Evolutionary conservation across 2,888 invertebrate genomes (phyloP).

Genomic region (Yponomeuta sedellus): DNA sequence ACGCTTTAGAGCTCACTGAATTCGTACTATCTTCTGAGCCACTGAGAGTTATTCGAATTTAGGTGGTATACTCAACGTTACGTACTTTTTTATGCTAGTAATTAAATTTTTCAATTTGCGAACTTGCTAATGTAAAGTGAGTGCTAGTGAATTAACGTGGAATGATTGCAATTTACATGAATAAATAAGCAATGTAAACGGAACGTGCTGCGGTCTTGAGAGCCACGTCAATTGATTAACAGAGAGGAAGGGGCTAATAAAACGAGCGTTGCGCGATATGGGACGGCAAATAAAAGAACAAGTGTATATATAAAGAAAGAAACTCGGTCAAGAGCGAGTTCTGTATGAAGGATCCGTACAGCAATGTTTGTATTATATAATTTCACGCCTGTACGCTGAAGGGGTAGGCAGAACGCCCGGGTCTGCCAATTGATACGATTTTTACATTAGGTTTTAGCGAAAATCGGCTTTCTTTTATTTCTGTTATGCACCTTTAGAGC

Average conservation of each 20-base stretch:
- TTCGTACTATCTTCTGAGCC: conserved; percentile 24
- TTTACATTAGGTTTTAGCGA: too few relatives aligned
- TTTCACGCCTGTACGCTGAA: too few relatives aligned
- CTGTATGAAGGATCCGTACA: too few relatives aligned
- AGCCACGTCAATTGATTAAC: not conserved
- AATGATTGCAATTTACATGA: not conserved
- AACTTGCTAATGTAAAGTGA: not conserved
- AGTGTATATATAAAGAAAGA: conserved; percentile 24
- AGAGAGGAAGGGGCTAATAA: conserved; percentile 39
- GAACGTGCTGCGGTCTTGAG: not conserved
- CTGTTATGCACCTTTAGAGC: too few relatives aligned
- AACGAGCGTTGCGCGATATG: conserved; percentile 43
- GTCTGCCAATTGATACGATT: too few relatives aligned
- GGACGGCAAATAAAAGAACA: conserved; percentile 53
- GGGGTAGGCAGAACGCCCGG: too few relatives aligned
- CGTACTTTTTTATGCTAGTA: too few relatives aligned
- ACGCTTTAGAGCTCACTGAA: conserved; percentile 23
- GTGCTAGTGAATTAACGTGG: not conserved
- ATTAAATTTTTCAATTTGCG: too few relatives aligned
- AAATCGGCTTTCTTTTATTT: too few relatives aligned
- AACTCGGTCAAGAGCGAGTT: conserved; percentile 19
- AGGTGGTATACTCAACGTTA: conserved; percentile 7
- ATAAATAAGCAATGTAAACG: not conserved
- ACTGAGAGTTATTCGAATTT: conserved; percentile 6
- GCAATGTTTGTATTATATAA: too few relatives aligned